These are phyloP conservation scores for Atta cephalotes DNA, from an alignment of 1,140 invertebrate genomes.

Conservation along the genomic window DNA sequence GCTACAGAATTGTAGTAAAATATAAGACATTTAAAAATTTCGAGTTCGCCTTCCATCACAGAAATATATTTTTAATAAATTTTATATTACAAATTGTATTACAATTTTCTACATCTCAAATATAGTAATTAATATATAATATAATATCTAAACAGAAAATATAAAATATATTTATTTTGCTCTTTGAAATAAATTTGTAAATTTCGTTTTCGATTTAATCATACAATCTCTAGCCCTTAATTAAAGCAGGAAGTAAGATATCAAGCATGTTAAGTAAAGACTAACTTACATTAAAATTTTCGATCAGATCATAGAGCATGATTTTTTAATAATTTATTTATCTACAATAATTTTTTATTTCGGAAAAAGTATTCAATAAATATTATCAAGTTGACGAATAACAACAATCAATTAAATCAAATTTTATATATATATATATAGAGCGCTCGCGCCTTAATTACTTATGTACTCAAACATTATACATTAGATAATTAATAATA, in stretches of 20 bases:
- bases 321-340: constrained; percentile 72
- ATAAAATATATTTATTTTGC: background rate
- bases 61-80: background rate
- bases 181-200: background rate
- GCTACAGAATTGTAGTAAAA: too few species aligned
- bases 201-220: background rate
- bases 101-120: background rate
- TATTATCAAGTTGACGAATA: constrained; percentile 54
- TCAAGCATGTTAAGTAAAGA: background rate
- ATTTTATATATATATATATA: too few species aligned
- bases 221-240: background rate
- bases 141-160: background rate
- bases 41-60: background rate
- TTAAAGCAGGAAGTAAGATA: background rate
- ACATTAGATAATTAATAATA: background rate
- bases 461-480: too few species aligned
- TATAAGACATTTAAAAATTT: too few species aligned
- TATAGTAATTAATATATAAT: background rate
- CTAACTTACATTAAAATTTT: background rate
- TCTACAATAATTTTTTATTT: constrained; percentile 68
- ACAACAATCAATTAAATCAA: constrained; percentile 11
- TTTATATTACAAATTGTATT: background rate
- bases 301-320: background rate
- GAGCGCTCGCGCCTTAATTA: too few species aligned
- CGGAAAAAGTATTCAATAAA: constrained; percentile 37